Conservation (phyloP, 2,888 invertebrate species). For the Melieria omissa region DNA sequence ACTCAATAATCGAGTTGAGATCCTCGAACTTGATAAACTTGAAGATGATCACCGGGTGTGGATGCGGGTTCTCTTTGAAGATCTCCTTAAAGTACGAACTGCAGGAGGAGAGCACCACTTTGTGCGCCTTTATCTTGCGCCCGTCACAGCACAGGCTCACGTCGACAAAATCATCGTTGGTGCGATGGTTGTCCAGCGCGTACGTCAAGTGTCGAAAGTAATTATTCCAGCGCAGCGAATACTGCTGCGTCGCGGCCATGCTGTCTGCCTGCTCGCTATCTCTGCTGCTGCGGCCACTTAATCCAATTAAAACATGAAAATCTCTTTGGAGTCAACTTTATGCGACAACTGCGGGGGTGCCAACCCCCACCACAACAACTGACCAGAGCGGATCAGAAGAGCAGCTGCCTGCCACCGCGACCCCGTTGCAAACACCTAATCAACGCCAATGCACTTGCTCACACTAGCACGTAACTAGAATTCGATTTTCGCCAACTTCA, state of each 20-base stretch:
- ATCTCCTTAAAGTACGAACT: slow-evolving; percentile 82
- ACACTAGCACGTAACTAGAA: too few relatives aligned
- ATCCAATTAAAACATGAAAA: slow-evolving; percentile 6
- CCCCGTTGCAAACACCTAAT: too few relatives aligned
- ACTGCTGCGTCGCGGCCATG: slow-evolving; percentile 79
- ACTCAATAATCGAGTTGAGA: slow-evolving; percentile 80
- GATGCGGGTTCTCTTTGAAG: slow-evolving; percentile 81
- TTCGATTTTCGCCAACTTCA: too few relatives aligned
- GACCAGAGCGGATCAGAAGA: neutral
- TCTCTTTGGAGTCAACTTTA: neutral
- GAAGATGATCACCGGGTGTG: slow-evolving; percentile 84
- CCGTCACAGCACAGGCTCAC: slow-evolving; percentile 89
- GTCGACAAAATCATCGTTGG: slow-evolving; percentile 80
- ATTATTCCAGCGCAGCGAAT: slow-evolving; percentile 89
- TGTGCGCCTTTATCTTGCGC: slow-evolving; percentile 84
- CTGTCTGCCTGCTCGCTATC: neutral
- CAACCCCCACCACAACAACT: neutral
- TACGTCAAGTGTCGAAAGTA: slow-evolving; percentile 83
- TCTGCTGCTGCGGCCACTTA: neutral
- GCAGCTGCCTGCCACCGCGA: too few relatives aligned
- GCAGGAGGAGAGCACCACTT: slow-evolving; percentile 85
- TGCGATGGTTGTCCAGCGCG: slow-evolving; percentile 79
- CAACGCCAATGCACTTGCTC: too few relatives aligned
- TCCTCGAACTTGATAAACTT: slow-evolving; percentile 83
- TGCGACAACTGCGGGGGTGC: slow-evolving; percentile 5